A percentile compares a stretch with the other conserved stretches of the same genome.
phyloP scores from a whole-genome alignment of 2,797 vertebrate species.

The Spinibarbus caldwelli region DNA sequence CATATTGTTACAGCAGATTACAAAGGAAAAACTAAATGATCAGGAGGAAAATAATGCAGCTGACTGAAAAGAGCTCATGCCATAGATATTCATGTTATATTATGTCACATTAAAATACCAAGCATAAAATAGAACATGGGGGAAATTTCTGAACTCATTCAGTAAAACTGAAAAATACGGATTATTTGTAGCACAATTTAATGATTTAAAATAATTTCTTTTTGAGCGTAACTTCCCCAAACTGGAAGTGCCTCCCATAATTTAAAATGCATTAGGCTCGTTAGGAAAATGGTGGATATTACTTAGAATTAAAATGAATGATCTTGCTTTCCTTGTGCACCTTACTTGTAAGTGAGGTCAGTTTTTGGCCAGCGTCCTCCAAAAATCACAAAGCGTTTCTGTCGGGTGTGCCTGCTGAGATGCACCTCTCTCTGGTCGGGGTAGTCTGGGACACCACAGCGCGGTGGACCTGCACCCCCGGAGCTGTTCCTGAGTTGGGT shows the following conservation, averaged over 20 bases:
- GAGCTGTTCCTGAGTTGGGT: conserved; percentile 48
- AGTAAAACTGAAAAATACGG: not conserved
- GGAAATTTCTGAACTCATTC: not conserved
- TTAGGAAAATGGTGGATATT: too few relatives aligned
- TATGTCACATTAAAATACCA: too few relatives aligned
- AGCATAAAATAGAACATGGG: not conserved
- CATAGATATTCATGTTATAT: too few relatives aligned
- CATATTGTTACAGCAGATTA: not conserved
- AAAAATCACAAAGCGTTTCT: conserved; percentile 83
- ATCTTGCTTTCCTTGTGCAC: not conserved
- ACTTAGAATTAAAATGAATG: not conserved
- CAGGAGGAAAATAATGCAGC: not conserved
- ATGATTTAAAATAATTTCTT: too few relatives aligned
- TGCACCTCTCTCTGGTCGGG: conserved; percentile 38
- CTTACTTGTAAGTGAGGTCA: conserved; percentile 90
- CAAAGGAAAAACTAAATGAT: not conserved
- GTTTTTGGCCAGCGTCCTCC: conserved; percentile 90
- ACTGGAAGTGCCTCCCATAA: not conserved
- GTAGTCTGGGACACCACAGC: conserved; percentile 82
- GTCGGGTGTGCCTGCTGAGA: conserved; percentile 71
- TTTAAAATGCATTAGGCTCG: not conserved
- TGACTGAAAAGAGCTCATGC: too few relatives aligned
- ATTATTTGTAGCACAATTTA: not conserved
- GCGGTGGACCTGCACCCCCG: conserved; percentile 68
- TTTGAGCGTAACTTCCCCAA: too few relatives aligned